Base-by-base conservation (phyloP, 2,888 invertebrate species). In the Stenichneumon culpator region DNA sequence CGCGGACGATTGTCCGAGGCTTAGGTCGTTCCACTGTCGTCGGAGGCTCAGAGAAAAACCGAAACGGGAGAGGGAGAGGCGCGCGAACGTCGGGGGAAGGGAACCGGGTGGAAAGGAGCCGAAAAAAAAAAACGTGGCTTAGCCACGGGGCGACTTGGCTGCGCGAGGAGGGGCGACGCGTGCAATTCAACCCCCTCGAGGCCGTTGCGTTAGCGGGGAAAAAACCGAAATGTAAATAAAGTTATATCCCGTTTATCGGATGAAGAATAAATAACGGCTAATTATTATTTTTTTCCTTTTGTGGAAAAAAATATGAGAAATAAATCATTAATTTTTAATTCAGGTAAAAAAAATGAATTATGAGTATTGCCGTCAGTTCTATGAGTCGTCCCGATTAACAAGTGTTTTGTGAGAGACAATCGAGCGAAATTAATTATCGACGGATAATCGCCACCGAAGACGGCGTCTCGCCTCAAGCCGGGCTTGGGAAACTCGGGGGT, bases 1-100 rank as follows among this genome's bases (percentile, higher is more conserved):
- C 90, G 89, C 90, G 86, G 87, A 89, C 93, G 93, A 93, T 93
- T 93, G 93, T 93, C 93, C 93, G 87, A 89, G 89, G 92, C 91
- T 93, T 93, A 92, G 91, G 84, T 82, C 81, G 78, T 74, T 47
- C 32, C 65, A 65, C 82, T 75, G 78, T 82, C 84, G 79, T 79
- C 47, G 73, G 73, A 69, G 73, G 83, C 79, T 28, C 83, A 79
- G 81, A 87, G 82, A 85, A 85, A 75, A 47, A 86, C 32, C 36
- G n/a, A 70, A 83, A 69, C 69, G 77, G 79, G 81, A 83, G 77
- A 63, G 28, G 79, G 77, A 75, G 73, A 70, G 50, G 72, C 69
- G 67, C 60, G 69, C 54, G 74, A 77, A 82, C 19, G 39, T 39
- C 75, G 44, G 36, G 74, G 82, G 78, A 88, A 88, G 68, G 32